Evolutionary conservation across 2,888 invertebrate species (phyloP), one percentile per base, ranked within the genome.

Genomic region (Agrenia bidenticulata): DNA sequence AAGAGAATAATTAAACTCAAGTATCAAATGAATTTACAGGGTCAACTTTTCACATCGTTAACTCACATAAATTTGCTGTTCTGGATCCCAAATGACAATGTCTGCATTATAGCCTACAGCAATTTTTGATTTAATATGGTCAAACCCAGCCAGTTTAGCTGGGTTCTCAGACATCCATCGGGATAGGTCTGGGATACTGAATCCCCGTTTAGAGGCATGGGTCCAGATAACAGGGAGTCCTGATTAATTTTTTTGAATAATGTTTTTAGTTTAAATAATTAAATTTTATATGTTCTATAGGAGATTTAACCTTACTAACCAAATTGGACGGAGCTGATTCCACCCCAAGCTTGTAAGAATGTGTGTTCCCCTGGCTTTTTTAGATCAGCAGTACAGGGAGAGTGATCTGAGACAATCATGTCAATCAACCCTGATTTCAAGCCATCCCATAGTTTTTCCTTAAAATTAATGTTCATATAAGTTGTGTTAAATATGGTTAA

Each of bases 271-370:
- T n/a, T n/a, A n/a, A 39, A n/a, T 11, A 49, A 49, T 49, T 51
- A 51, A 19, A 51, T 51, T 15, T 19, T 45, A n/a, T 4, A 51
- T 2, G 51, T 5, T 11, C 7, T 9, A 51, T 5, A 13, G 19
- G 19, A 23, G 24, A 51, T 23, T 51, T 51, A 19, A 13, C 13
- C 39, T 7, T 56, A 74, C 77, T 67, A 79, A 85, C 88, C 87
- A 78, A 88, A 86, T 78, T 89, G 89, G 24, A 89, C 80, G 0
- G 88, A 88, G 0, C 88, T 86, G 66, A 89, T 87, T 54, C 89
- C 89, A 32, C 88, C 88, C 88, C 88, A 88, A 27, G 89, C 88
- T 73, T 84, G 83, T 65, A 88, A 77, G 77, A 88, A 88, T 76
- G 88, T 83, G 27, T 85, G 85, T 19, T 78, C 74, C 15, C 77